These are phyloP conservation scores for Rhea pennata DNA, from an alignment of 2,113 vertebrate species.

Conservation along the genomic window DNA sequence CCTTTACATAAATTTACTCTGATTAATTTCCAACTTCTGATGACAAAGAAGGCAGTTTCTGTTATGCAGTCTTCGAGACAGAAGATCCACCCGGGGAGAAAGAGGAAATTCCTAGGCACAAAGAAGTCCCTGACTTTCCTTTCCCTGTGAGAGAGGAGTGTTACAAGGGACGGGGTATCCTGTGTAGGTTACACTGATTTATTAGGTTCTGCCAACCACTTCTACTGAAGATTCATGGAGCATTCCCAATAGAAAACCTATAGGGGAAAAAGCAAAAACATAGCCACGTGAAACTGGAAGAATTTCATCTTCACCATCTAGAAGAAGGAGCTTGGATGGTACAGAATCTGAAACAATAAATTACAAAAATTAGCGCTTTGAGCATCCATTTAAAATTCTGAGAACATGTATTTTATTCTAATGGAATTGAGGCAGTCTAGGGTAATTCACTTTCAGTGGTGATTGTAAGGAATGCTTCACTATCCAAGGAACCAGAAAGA, in stretches of 20 bases:
- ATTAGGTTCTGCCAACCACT: background rate
- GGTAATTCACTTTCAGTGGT: background rate
- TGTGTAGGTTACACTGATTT: background rate
- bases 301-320: background rate
- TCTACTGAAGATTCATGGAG: background rate
- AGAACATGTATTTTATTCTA: background rate
- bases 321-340: background rate
- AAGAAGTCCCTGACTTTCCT: background rate
- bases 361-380: background rate
- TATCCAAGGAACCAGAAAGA: background rate
- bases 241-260: background rate
- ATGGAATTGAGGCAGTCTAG: background rate
- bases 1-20: background rate
- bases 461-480: background rate
- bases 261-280: background rate
- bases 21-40: background rate
- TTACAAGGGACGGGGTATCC: background rate
- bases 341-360: background rate
- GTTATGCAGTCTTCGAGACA: background rate
- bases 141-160: background rate
- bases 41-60: background rate
- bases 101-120: background rate
- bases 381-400: background rate
- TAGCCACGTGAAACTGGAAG: background rate
- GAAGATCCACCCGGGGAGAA: background rate